Evolutionary conservation across 2,113 vertebrate genomes (phyloP).

Genomic region (Podarcis raffonei): DNA sequence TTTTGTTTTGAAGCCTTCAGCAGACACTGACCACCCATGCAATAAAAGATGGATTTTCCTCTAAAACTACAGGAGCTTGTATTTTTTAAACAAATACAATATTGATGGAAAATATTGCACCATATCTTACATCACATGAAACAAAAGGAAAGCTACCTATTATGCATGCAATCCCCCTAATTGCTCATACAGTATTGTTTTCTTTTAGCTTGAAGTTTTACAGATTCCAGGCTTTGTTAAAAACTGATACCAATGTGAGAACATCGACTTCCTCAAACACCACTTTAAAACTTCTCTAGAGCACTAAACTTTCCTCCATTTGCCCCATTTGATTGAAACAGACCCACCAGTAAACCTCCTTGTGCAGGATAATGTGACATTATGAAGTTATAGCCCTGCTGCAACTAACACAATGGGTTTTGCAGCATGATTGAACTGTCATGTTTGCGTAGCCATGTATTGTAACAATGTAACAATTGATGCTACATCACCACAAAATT

Average conservation of each 20-base stretch:
- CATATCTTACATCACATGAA: background rate
- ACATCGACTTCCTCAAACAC: background rate
- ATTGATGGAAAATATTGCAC: background rate
- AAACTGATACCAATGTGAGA: background rate
- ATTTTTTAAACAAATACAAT: too few relatives aligned
- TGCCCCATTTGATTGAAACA: background rate
- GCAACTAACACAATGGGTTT: background rate
- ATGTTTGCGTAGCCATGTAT: background rate
- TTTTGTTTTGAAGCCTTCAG: too few relatives aligned
- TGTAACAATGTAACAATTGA: background rate
- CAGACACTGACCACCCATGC: too few relatives aligned
- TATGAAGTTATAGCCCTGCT: background rate
- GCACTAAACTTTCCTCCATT: background rate
- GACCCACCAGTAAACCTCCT: background rate
- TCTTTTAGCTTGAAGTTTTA: background rate
- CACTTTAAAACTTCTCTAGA: background rate
- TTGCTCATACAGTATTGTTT: background rate
- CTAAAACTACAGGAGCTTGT: background rate
- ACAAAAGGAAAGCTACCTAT: background rate
- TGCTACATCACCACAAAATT: background rate
- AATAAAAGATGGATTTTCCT: too few relatives aligned
- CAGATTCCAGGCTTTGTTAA: background rate
- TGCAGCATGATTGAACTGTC: too few relatives aligned
- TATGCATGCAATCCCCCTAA: background rate
- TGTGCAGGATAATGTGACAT: background rate